Conservation (phyloP, 2,797 vertebrate species). For the Chloroceryle inda region DNA sequence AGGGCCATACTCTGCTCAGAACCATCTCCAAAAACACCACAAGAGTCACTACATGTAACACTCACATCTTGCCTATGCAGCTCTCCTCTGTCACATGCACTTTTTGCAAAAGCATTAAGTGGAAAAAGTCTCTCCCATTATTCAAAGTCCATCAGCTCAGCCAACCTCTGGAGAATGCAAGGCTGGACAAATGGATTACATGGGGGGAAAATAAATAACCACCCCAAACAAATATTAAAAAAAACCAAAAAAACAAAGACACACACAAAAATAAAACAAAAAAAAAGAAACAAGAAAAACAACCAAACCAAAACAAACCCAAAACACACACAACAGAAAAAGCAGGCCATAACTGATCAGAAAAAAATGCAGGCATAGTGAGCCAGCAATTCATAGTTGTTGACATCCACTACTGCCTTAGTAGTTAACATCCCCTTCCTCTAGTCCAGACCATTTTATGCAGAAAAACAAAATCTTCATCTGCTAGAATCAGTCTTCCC, state of each 20-base stretch:
- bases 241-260: too few species aligned
- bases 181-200: background rate
- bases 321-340: background rate
- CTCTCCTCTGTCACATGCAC: background rate
- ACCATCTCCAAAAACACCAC: accelerated
- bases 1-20: background rate
- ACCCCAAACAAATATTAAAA: too few species aligned
- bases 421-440: background rate
- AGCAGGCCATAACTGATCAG: background rate
- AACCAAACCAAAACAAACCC: too few species aligned
- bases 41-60: accelerated
- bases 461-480: background rate
- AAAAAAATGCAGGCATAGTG: background rate
- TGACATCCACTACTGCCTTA: background rate
- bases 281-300: too few species aligned
- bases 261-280: too few species aligned
- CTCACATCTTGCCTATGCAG: background rate
- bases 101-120: background rate
- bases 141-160: background rate
- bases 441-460: background rate
- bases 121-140: background rate
- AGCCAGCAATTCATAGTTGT: background rate
- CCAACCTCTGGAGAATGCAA: too few species aligned
- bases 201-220: too few species aligned
- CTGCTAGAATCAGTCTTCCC: background rate